Base-by-base conservation (phyloP, 2,113 vertebrate species). In the Gorsachius goisagi region DNA sequence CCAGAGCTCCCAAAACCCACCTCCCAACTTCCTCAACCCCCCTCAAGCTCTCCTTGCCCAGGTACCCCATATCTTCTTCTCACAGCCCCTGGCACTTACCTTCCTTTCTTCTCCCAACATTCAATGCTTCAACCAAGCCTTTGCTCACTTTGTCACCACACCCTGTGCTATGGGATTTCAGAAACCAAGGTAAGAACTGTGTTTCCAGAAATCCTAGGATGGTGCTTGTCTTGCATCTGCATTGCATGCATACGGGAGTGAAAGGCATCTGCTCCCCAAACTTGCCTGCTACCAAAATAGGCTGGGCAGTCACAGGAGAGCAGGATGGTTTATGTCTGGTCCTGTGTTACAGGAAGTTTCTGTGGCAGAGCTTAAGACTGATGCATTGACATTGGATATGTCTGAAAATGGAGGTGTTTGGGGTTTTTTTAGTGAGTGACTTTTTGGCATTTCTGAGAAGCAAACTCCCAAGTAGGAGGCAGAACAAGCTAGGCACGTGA, bases 371-470 rank as follows among this genome's bases (percentile, higher is more conserved):
- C 37, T 77, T 45, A 41, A 85, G 37, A 74, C 71, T 45, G 58
- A n/a, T 11, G 8, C 41, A 12, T 2, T 73, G 67, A 71, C 13
- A 6, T 2, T 47, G 85, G 52, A 80, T 63, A n/a, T 68, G 93
- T 72, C 30, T 90, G 67, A 53, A 91, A 93, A 80, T 5, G 3
- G 18, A 66, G 0, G 1, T 15, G 10, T 53, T 68, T 74, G 20
- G 5, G 1, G 45, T 72, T 72, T 68, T 73, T n/a, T 55, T 8
- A 35, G 30, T 6, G 49, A 68, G 35, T 35, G 47, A 63, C 55
- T 74, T 91, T 33, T 53, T 76, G 45, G 75, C 47, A 47, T 88
- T 94, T 96, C 30, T 83, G 71, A 86, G 68, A 67, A 73, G 59
- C 41, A 21, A 22, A 37, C 18, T 60, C 63, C 50, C 30, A 33